phyloP scores from a whole-genome alignment of 2,888 invertebrate genomes.

The Syrista parreyssii region DNA sequence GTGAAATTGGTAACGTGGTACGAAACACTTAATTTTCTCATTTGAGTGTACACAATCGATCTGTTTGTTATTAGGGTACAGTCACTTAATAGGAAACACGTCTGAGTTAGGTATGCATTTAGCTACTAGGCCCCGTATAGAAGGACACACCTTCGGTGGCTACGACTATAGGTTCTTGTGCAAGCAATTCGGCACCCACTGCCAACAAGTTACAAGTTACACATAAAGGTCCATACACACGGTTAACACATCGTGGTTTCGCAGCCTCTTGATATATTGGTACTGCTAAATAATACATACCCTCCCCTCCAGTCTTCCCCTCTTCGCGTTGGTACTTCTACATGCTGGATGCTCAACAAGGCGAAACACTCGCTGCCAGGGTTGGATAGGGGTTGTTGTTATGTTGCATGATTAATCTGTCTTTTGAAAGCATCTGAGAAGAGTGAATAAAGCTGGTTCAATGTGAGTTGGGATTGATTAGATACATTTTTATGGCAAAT shows the following conservation, averaged over 20 bases:
- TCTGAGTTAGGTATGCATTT: neutral
- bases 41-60: neutral
- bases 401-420: neutral
- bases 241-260: neutral
- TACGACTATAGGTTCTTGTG: neutral
- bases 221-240: neutral
- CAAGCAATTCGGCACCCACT: conserved; percentile 18
- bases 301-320: neutral
- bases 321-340: neutral
- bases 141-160: neutral
- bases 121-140: neutral
- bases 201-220: conserved; percentile 19
- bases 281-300: neutral
- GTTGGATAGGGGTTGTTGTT: neutral
- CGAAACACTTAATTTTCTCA: neutral
- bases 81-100: neutral
- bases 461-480: neutral
- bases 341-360: neutral
- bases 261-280: neutral
- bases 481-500: neutral
- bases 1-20: neutral
- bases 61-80: neutral
- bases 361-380: neutral
- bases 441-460: neutral
- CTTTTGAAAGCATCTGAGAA: neutral